These are phyloP conservation scores for Drosophila maculinotata DNA, from an alignment of 2,888 invertebrate species.

Conservation along the genomic window DNA sequence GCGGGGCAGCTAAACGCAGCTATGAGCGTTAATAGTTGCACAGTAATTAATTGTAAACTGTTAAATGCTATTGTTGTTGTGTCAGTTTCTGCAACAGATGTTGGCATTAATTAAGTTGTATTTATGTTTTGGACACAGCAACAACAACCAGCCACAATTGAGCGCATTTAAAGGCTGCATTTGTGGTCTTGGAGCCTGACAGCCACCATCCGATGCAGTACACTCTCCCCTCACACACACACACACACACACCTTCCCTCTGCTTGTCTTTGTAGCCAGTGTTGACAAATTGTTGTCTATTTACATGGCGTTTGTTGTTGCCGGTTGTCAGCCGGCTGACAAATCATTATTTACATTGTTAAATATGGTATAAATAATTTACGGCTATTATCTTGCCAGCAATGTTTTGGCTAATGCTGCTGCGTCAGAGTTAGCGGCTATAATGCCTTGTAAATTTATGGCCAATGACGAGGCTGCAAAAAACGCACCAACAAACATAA, in stretches of 20 bases:
- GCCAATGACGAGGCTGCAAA: constrained; percentile 49
- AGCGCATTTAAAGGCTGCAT: constrained; percentile 44
- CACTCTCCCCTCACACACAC: constrained; percentile 3
- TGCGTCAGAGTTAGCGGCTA: constrained; percentile 18
- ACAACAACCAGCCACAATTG: constrained; percentile 29
- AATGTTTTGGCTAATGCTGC: constrained; percentile 27
- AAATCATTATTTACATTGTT: constrained; percentile 73
- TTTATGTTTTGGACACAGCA: constrained; percentile 71
- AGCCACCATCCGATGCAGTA: constrained; percentile 7
- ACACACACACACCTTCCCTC: neutral
- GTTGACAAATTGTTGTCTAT: constrained; percentile 71
- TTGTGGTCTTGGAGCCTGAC: constrained; percentile 20
- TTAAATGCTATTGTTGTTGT: constrained; percentile 54
- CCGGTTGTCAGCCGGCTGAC: constrained; percentile 59
- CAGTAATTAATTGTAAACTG: constrained; percentile 74
- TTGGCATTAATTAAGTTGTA: constrained; percentile 76
- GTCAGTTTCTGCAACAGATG: constrained; percentile 35
- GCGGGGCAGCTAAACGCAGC: constrained; percentile 29
- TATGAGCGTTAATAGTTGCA: constrained; percentile 55
- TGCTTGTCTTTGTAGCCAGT: constrained; percentile 8
- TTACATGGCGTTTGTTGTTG: constrained; percentile 67
- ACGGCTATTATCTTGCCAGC: constrained; percentile 55
- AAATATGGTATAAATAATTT: constrained; percentile 68
- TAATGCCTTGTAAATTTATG: constrained; percentile 59
- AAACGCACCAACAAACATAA: constrained; percentile 10